phyloP scores from a whole-genome alignment of 1,140 invertebrate species.

The Drosophila bipectinata region DNA sequence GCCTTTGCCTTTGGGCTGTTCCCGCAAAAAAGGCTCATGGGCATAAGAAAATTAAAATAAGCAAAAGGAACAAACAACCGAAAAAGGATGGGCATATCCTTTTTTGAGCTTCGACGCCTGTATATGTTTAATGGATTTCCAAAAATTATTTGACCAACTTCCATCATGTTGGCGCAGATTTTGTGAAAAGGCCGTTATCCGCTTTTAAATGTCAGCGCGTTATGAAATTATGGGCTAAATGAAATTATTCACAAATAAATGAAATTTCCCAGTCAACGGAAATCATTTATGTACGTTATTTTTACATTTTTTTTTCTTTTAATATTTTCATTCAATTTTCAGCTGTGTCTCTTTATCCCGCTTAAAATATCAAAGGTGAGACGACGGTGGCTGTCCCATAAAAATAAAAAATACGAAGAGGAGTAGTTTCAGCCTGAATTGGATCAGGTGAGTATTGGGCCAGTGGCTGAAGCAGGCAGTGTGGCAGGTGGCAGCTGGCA shows the following conservation, averaged over 20 bases:
- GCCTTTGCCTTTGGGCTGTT: not conserved
- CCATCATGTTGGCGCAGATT: not conserved
- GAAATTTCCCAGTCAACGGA: slow-evolving; percentile 62
- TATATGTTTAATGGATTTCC: slow-evolving; percentile 30
- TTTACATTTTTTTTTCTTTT: slow-evolving; percentile 42
- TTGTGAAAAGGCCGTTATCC: slow-evolving; percentile 13
- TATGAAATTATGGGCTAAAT: slow-evolving; percentile 48
- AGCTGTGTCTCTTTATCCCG: slow-evolving; percentile 23
- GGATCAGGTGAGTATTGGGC: slow-evolving; percentile 6
- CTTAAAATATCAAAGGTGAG: slow-evolving; percentile 71
- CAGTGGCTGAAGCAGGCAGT: not conserved
- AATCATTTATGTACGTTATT: slow-evolving; percentile 56
- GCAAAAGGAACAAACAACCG: slow-evolving; percentile 30
- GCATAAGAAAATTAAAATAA: slow-evolving; percentile 38
- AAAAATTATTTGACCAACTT: slow-evolving; percentile 30
- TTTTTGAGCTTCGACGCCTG: slow-evolving; percentile 14
- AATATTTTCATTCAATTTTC: slow-evolving; percentile 72
- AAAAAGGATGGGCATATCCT: slow-evolving; percentile 29
- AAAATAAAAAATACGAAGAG: not conserved
- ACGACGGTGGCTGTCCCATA: not conserved
- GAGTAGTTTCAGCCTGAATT: slow-evolving; percentile 53
- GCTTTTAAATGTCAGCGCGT: slow-evolving; percentile 61
- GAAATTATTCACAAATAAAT: slow-evolving; percentile 66
- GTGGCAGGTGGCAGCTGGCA: not conserved
- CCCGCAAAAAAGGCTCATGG: slow-evolving; percentile 14